These are phyloP conservation scores for Elymnias hypermnestra DNA, from an alignment of 1,140 invertebrate species.

Conservation along the genomic window DNA sequence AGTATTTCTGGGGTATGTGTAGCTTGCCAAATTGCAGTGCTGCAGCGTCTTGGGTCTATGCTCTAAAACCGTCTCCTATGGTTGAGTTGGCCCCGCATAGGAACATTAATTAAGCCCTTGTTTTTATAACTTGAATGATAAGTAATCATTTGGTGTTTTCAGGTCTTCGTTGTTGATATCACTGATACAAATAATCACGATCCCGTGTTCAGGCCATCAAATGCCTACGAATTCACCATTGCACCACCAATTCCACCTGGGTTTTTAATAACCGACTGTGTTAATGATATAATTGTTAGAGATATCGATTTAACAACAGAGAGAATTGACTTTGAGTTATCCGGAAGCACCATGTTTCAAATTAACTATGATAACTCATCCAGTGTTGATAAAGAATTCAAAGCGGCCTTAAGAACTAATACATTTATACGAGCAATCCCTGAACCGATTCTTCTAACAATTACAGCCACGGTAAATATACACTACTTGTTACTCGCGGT, in stretches of 20 bases:
- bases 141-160: too few relatives aligned
- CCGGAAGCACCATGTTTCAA: slow-evolving; percentile 48
- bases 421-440: slow-evolving; percentile 47
- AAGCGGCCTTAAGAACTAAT: slow-evolving; percentile 40
- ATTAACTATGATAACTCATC: slow-evolving; percentile 42
- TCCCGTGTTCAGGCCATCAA: slow-evolving; percentile 38
- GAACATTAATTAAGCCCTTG: too few relatives aligned
- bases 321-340: slow-evolving; percentile 43
- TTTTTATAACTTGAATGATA: too few relatives aligned
- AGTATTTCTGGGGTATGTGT: too few relatives aligned
- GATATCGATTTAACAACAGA: slow-evolving; percentile 59
- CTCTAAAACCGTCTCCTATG: too few relatives aligned
- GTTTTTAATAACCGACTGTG: slow-evolving; percentile 41
- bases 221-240: slow-evolving; percentile 38
- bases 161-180: slow-evolving; percentile 42
- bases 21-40: too few relatives aligned
- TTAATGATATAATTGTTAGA: slow-evolving; percentile 39
- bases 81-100: too few relatives aligned
- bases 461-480: slow-evolving; percentile 61
- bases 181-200: slow-evolving; percentile 56
- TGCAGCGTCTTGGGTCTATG: too few relatives aligned
- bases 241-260: slow-evolving; percentile 48
- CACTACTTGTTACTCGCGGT: too few relatives aligned
- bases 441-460: slow-evolving; percentile 35
- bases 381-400: slow-evolving; percentile 42